These are phyloP conservation scores for Rhincodon typus DNA, from an alignment of 2,797 vertebrate species.

Conservation along the genomic window DNA sequence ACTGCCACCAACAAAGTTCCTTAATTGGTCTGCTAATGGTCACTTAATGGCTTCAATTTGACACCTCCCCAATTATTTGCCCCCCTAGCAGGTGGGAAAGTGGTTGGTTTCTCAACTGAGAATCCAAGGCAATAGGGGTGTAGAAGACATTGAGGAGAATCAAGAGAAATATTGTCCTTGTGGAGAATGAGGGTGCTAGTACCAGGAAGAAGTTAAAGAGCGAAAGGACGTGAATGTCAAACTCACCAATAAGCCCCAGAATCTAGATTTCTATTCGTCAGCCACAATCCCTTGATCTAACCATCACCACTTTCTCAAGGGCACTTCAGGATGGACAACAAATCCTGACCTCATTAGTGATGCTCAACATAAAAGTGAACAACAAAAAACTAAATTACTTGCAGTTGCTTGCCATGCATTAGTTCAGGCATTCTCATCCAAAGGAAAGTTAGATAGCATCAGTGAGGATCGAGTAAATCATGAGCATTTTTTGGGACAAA, in stretches of 20 bases:
- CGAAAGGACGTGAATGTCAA: background rate
- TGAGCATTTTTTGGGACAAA: background rate
- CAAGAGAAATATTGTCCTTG: background rate
- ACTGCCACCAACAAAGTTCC: too few relatives aligned
- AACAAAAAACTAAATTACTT: background rate
- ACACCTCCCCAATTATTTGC: too few relatives aligned
- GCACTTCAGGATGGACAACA: background rate
- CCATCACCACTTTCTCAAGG: background rate
- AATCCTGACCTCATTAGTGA: too few relatives aligned
- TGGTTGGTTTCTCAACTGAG: too few relatives aligned
- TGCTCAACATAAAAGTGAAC: background rate
- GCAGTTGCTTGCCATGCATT: background rate
- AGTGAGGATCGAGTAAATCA: background rate
- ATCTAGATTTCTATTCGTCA: background rate
- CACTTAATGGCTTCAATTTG: too few relatives aligned
- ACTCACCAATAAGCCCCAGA: background rate
- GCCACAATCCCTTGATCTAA: background rate
- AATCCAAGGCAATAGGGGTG: background rate
- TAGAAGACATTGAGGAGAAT: background rate
- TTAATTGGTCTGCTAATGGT: too few relatives aligned
- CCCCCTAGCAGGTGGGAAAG: too few relatives aligned
- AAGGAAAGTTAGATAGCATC: background rate
- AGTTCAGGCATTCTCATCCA: background rate
- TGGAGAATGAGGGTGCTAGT: background rate
- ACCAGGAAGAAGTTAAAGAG: background rate